Conservation (phyloP, 2,888 invertebrate genomes). For the Masnerella sp. region DNA sequence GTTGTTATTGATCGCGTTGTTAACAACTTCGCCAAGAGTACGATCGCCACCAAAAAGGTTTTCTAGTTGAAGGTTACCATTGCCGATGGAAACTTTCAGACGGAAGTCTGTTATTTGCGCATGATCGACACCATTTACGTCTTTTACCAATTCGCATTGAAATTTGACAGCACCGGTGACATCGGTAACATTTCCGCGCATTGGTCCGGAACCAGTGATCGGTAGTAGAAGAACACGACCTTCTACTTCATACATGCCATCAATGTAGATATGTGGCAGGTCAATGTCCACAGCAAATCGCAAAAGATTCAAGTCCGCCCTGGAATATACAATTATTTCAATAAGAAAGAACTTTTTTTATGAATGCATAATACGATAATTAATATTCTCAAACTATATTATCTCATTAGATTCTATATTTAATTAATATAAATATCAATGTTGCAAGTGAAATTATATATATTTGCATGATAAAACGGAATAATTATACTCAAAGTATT, state of each 20-base stretch:
- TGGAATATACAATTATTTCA: constrained; percentile 73
- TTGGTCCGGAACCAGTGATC: constrained; percentile 80
- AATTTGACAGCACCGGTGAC: constrained; percentile 79
- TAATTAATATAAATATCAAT: too few species aligned
- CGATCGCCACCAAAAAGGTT: constrained; percentile 82
- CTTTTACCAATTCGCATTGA: constrained; percentile 72
- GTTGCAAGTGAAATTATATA: too few species aligned
- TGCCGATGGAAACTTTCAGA: constrained; percentile 79
- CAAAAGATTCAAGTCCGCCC: constrained; percentile 79
- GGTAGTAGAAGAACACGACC: constrained; percentile 80
- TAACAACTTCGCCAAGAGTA: constrained; percentile 80
- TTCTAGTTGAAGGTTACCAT: constrained; percentile 80
- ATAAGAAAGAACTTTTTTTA: too few species aligned
- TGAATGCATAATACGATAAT: too few species aligned
- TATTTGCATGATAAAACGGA: too few species aligned
- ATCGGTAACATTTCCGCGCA: constrained; percentile 81
- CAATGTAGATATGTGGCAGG: constrained; percentile 80
- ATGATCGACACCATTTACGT: constrained; percentile 78
- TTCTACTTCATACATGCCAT: constrained; percentile 81
- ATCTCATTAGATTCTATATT: not conserved
- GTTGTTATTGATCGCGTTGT: constrained; percentile 82
- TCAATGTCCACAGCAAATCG: constrained; percentile 78
- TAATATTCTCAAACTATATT: not conserved
- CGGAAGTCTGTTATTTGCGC: constrained; percentile 79
- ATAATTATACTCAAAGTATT: too few species aligned